Base-by-base conservation (phyloP, 2,888 invertebrate genomes). In the Clunio marinus region DNA sequence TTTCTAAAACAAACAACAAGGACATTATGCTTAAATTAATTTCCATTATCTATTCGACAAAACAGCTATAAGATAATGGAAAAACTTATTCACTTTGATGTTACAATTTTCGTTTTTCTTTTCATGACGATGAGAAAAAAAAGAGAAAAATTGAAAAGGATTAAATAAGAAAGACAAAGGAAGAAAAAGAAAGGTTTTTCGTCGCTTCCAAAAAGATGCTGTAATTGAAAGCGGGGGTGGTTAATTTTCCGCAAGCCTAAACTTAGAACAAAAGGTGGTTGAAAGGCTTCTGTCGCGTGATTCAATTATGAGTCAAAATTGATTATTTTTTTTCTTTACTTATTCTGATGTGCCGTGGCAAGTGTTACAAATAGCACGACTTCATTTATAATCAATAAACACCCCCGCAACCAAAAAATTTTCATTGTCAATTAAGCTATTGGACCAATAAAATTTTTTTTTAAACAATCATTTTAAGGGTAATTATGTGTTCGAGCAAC, bases 11-110 rank as follows among this genome's bases (percentile, higher is more conserved):
- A 41, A n/a, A 41, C 10, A 10, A 41, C 41, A 2, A n/a, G 15
- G 51, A 51, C 51, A 51, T 13, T 51, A 51, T 4, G 51, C 51
- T 51, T 51, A 22, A 17, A 51, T 51, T 51, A 51, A 51, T 51
- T 51, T 51, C 51, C 51, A 51, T 51, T 51, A 51, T 51, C 51
- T 13, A 51, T 51, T 51, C 51, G n/a, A 51, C 7, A 17, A 51
- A 13, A 17, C 17, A 22, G 3, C 20, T 17, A 8, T 3, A 22
- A n/a, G 51, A 51, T 51, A 51, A 51, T 51, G 51, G 51, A 51
- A 51, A 51, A 51, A 51, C 20, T 51, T 51, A 51, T 51, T 51
- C 51, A 51, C 51, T 51, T 51, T 51, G 51, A 51, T 51, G 51
- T 51, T 45, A 20, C 51, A 13, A 10, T 51, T n/a, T n/a, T n/a